Evolutionary conservation across 2,797 vertebrate species (phyloP).

Genomic region (Manis pentadactyla): DNA sequence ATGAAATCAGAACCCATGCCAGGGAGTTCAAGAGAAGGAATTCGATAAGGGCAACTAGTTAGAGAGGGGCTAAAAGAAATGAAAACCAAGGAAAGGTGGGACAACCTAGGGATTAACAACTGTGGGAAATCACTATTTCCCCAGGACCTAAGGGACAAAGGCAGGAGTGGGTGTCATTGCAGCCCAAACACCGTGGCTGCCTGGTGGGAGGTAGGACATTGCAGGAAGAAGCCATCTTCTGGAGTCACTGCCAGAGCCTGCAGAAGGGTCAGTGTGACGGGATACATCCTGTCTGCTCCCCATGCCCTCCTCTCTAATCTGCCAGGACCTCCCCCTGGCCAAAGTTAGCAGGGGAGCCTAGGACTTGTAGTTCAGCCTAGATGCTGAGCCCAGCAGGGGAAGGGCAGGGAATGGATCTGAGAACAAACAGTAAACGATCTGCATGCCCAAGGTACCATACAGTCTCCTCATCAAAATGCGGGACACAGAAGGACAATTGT

Average conservation of each 20-base stretch:
- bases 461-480: neutral
- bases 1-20: neutral
- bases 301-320: neutral
- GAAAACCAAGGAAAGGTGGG: neutral
- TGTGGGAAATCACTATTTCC: neutral
- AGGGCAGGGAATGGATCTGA: neutral
- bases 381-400: neutral
- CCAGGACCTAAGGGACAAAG: neutral
- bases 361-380: neutral
- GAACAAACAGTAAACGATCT: neutral
- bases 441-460: neutral
- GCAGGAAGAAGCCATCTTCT: neutral
- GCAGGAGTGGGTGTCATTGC: neutral
- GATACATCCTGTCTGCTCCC: neutral
- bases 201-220: neutral
- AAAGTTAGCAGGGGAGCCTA: neutral
- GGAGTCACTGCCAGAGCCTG: neutral
- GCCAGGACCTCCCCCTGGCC: neutral
- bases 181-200: neutral
- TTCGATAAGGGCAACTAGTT: neutral
- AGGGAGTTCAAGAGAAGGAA: neutral
- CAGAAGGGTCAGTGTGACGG: neutral
- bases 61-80: neutral
- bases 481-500: neutral
- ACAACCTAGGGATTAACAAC: neutral